A percentile compares a stretch with the other conserved stretches of the same genome.
Conservation (phyloP, 2,888 invertebrate species). For the Eupithecia vulgata region DNA sequence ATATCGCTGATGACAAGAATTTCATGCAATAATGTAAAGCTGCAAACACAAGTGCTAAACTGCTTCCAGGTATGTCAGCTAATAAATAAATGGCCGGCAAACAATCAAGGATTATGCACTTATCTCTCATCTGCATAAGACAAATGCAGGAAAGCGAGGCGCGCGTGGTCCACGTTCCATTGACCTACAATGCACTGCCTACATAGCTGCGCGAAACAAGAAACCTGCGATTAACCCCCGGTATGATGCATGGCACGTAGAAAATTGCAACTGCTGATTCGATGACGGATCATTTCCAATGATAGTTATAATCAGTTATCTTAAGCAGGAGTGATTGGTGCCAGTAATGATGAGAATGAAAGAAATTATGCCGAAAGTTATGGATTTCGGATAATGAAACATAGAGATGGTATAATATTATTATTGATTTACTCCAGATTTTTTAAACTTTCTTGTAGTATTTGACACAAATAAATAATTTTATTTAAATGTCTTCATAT, state of each 20-base stretch:
- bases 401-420: neutral
- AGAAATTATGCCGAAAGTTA: neutral
- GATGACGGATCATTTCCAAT: constrained; percentile 55
- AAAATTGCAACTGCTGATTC: constrained; percentile 58
- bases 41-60: neutral
- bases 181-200: constrained; percentile 71
- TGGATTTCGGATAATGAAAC: neutral
- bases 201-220: constrained; percentile 65
- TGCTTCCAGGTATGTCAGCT: neutral
- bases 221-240: constrained; percentile 65
- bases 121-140: constrained; percentile 64
- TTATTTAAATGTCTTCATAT: neutral
- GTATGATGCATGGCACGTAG: constrained; percentile 64
- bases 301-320: constrained; percentile 18
- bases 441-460: neutral
- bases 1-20: constrained; percentile 2
- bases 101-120: constrained; percentile 36
- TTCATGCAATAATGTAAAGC: neutral
- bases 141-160: constrained; percentile 73
- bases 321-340: constrained; percentile 3
- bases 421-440: neutral
- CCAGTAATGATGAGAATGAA: neutral
- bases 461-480: neutral
- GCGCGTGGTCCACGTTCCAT: constrained; percentile 66
- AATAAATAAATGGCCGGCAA: constrained; percentile 31